Base-by-base conservation (phyloP, 2,888 invertebrate genomes). In the Steromphala cineraria region DNA sequence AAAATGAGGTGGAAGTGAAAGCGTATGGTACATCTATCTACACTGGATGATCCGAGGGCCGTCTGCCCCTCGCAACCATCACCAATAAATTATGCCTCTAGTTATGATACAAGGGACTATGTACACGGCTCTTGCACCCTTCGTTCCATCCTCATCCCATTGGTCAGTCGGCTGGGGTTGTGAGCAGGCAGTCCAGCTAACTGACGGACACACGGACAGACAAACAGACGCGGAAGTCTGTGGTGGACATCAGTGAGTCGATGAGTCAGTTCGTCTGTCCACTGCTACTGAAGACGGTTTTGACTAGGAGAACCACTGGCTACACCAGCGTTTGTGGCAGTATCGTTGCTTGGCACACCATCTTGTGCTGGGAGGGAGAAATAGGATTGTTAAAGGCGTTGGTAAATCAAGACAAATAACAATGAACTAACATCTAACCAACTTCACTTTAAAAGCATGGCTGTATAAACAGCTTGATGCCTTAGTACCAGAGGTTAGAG, bases 291-390 rank as follows among this genome's bases (percentile, higher is more conserved):
- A 55, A 76, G 53, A 76, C 55, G 76, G 53, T 53, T 53, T 76
- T 76, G 76, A 76, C 76, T 76, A 75, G 75, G 52, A 76, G 76
- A 76, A 31, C 71, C 71, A 36, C 76, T 75, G 53, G 83, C 78
- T 28, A 87, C 86, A 75, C 85, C 86, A 80, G 87, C 88, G 79
- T 87, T 82, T 31, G 76, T n/a, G 24, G 84, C 81, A 55, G 85
- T 56, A 67, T 87, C 86, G 88, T 88, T 87, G 87, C 88, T 88
- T 67, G 85, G 80, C 77, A 87, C 85, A 80, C 86, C 87, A 82
- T 86, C 88, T 83, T 76, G 78, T 55, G 55, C 76, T 76, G 76
- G 10, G n/a, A 28, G 55, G 55, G n/a, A 55, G 36, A 76, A 19
- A 76, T 46, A 40, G 2, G n/a, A 31, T 8, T 56, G 4, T 10